Base-by-base conservation (phyloP, 2,888 invertebrate genomes). In the Celastrina argiolus region DNA sequence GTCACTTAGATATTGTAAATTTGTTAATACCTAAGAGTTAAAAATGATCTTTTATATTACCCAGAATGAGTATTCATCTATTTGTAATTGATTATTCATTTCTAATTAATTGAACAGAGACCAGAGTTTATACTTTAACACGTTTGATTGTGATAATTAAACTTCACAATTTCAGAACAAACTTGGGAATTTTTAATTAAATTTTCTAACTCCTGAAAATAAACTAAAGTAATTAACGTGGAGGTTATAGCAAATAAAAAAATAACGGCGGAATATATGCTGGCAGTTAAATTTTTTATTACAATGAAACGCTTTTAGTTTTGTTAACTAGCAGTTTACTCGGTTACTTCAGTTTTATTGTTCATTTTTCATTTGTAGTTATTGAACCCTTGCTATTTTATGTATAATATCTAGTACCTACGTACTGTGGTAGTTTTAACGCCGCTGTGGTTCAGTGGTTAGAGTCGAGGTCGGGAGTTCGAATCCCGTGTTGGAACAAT, bases 161-260 rank as follows among this genome's bases (percentile, higher is more conserved):
- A 51, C 3, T 51, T 26, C 12, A 51, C 26, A 51, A 51, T 51
- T 51, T 51, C 22, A 5, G 22, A 26, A 51, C 51, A 51, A 51
- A 51, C 51, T 51, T 51, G 12, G 12, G 22, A 51, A 51, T 51
- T 26, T 51, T 51, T 51, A 51, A 51, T 51, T 51, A 51, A 51
- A 51, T 1, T 51, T 51, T 51, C 26, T 51, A 51, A 51, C 22
- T 51, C 51, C 3, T 51, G 22, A 22, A 51, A 51, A 26, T 51
- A 51, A 51, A 22, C 12, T 51, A 51, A 14, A 22, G 22, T 51
- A 26, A 51, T 26, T 51, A 51, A 22, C 51, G 51, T 22, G 22
- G 51, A 51, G 51, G 22, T 12, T 51, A 51, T 51, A 1, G 22
- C 22, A 51, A 26, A 51, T 51, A 51, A 51, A 51, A n/a, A 45